Evolutionary conservation across 2,888 invertebrate species (phyloP), one percentile per base, ranked within the genome.

Genomic region (Ochropleura plecta): DNA sequence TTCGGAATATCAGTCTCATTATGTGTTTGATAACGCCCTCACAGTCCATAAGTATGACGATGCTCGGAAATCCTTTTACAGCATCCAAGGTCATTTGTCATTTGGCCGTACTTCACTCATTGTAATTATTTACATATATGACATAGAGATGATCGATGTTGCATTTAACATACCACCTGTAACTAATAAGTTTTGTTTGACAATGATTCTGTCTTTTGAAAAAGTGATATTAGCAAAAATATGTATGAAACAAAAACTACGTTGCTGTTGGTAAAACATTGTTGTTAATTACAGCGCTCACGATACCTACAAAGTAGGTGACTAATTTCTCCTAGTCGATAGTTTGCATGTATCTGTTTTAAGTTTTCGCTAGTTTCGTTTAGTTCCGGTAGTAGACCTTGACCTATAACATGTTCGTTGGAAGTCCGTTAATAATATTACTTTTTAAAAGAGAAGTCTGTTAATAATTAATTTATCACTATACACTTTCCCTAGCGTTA

Each of bases 401-500:
- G 42, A 48, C 20, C 46, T 14, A 42, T 18, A 44, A 14, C n/a
- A 71, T 55, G 55, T 79, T 78, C 6, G n/a, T 12, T 16, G n/a
- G 60, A 14, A 73, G 20, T 30, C 30, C 30, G 30, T 44, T 44
- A 62, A 44, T 44, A n/a, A 74, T 53, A 60, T 72, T 20, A 42
- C 48, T 9, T 55, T 70, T 30, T 30, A 2, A 30, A 30, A 30
- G 30, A 30, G 30, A 30, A 30, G 30, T 30, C 30, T 30, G 30
- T 30, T 30, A 30, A 30, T 30, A 30, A 30, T 30, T 30, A 30
- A 44, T 40, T 30, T 30, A 30, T 1, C 30, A 30, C 30, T 18
- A 73, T 20, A 46, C 5, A 62, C 55, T 76, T 63, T 79, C 72
- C 18, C 20, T 71, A 14, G 71, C 40, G 40, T 16, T 71, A 42